Percentiles rank a stretch among this genome's conserved stretches.
phyloP scores from a whole-genome alignment of 1,140 invertebrate genomes.

The Brachionus sp. region DNA sequence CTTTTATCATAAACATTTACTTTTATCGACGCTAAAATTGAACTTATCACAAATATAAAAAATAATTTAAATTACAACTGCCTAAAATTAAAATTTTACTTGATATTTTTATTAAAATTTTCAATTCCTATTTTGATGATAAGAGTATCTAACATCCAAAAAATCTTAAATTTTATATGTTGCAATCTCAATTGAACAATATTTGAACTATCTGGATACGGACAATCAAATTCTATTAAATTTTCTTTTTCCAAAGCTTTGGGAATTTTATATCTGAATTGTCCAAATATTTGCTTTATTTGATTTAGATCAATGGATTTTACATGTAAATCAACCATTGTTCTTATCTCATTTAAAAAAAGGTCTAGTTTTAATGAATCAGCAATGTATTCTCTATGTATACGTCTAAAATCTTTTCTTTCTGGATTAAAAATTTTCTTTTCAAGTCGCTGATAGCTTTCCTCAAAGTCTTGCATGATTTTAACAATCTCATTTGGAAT shows the following conservation, averaged over 20 bases:
- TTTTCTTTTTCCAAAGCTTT: not conserved
- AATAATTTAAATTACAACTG: not conserved
- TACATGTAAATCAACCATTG: not conserved
- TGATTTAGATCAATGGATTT: not conserved
- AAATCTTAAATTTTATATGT: not conserved
- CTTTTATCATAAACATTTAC: not conserved
- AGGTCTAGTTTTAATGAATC: not conserved
- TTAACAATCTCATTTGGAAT: not conserved
- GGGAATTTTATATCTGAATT: not conserved
- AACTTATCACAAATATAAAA: not conserved
- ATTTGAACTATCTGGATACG: not conserved
- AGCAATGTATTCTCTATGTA: not conserved
- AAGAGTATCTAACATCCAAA: not conserved
- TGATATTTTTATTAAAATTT: not conserved
- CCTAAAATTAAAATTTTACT: not conserved
- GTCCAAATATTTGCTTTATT: not conserved
- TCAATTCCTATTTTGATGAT: not conserved
- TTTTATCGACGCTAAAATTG: not conserved
- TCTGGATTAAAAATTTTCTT: not conserved
- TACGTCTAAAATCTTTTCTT: not conserved
- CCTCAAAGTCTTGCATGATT: not conserved
- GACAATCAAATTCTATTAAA: not conserved
- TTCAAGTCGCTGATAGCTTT: not conserved
- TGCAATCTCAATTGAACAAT: not conserved
- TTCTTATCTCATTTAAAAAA: not conserved